Evolutionary conservation across 2,888 invertebrate genomes (phyloP), one percentile per base, ranked within the genome.

Genomic region (Cantharis flavilabris): DNA sequence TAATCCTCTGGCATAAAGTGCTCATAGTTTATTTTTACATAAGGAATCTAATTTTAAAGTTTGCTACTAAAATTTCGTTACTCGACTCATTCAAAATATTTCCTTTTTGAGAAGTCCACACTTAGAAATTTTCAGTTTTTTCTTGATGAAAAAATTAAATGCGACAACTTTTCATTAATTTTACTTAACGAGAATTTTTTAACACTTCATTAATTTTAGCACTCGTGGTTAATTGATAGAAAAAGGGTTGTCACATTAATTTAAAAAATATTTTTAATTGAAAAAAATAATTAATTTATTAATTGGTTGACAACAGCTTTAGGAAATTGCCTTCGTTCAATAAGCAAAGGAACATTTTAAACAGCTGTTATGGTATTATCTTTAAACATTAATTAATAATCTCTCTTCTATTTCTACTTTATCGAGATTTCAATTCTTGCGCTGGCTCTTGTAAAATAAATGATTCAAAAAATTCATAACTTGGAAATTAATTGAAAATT

Each of bases 11-110:
- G 23, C n/a, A 23, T 67, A 67, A 67, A 67, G 65, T 67, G 26
- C 65, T 67, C 65, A 67, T 23, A 67, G 65, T 67, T 67, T 67
- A 67, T 67, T 67, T 67, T 67, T 67, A 67, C 20, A 23, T 26
- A 67, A 67, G 65, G 26, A 67, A 67, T 67, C 65, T 67, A 67
- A 67, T 67, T 67, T 67, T 67, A 67, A 65, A 67, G 65, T 67
- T 67, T 67, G n/a, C 13, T 26, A 26, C 65, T 67, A 23, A 67
- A 23, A 67, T 67, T 23, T 67, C 26, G 20, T 26, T 67, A 67
- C 65, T 67, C 20, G 23, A 67, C 65, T 67, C 65, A 67, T 67
- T 67, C 65, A 67, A 67, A 67, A 20, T 23, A 67, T 67, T 67
- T 67, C 65, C 65, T 23, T 67, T 67, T 67, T 67, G 20, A 67